These are phyloP conservation scores for Idris sp. DNA, from an alignment of 1,140 invertebrate genomes.

Conservation along the genomic window DNA sequence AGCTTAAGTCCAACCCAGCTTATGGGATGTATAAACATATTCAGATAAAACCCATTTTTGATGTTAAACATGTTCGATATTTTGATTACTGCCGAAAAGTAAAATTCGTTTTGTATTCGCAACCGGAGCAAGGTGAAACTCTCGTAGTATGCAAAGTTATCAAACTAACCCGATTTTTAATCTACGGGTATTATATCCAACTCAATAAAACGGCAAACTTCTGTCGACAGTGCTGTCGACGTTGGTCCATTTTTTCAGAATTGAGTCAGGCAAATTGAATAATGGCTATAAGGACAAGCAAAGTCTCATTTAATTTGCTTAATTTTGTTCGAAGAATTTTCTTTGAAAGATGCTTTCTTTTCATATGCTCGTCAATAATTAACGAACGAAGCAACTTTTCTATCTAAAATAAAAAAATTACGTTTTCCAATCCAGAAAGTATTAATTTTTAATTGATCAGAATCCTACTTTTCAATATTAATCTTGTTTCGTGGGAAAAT, in stretches of 20 bases:
- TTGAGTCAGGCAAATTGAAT: slow-evolving; percentile 28
- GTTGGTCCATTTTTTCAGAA: slow-evolving; percentile 30
- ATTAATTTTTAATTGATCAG: slow-evolving; percentile 21
- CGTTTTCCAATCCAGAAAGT: slow-evolving; percentile 1
- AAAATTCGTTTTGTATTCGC: slow-evolving; percentile 22
- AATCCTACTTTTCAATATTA: background rate
- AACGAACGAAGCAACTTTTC: slow-evolving; percentile 7
- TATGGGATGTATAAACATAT: too few relatives aligned
- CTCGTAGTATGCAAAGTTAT: slow-evolving; percentile 32
- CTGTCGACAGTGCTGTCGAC: slow-evolving; percentile 29
- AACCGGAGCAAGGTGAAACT: slow-evolving; percentile 15
- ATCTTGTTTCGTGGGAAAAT: too few relatives aligned
- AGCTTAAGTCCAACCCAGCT: too few relatives aligned
- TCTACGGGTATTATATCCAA: slow-evolving; percentile 46
- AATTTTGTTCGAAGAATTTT: slow-evolving; percentile 15
- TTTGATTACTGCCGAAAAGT: slow-evolving; percentile 26
- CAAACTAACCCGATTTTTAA: slow-evolving; percentile 55
- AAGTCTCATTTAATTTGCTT: slow-evolving; percentile 35
- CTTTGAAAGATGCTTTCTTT: background rate
- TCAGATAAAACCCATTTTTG: slow-evolving; percentile 2
- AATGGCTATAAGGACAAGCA: slow-evolving; percentile 30
- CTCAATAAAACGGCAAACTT: slow-evolving; percentile 52
- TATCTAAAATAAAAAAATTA: slow-evolving; percentile 10
- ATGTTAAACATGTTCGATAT: slow-evolving; percentile 24
- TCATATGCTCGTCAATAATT: slow-evolving; percentile 16